Conservation (phyloP, 2,113 vertebrate genomes). For the Oceanites oceanicus region DNA sequence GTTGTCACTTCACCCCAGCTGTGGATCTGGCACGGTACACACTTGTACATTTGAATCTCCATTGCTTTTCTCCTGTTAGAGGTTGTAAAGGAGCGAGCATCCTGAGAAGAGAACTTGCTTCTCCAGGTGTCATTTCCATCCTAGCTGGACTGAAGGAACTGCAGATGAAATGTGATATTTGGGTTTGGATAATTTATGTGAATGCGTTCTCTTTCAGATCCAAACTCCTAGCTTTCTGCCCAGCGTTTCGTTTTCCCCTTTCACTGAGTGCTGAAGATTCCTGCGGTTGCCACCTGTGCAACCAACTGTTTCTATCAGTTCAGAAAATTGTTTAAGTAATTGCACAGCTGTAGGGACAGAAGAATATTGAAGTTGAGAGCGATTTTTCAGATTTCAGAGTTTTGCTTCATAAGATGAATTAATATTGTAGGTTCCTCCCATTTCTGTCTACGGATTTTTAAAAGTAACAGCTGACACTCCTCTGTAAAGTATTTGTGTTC, state of each 20-base stretch:
- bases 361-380: not conserved
- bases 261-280: not conserved
- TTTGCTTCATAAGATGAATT: not conserved
- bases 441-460: not conserved
- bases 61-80: not conserved
- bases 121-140: not conserved
- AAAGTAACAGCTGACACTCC: not conserved
- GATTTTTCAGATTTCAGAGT: not conserved
- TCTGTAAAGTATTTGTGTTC: not conserved
- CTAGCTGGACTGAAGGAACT: not conserved
- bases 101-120: not conserved
- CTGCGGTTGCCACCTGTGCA: not conserved
- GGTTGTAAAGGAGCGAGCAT: not conserved
- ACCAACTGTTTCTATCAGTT: not conserved
- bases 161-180: not conserved
- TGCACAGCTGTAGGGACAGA: not conserved
- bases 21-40: not conserved
- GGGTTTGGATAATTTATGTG: not conserved
- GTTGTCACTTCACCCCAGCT: not conserved
- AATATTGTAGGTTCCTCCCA: not conserved
- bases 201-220: not conserved
- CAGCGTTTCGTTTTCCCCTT: not conserved
- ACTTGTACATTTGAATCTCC: not conserved
- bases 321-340: not conserved
- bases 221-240: not conserved